Conservation (phyloP, 2,797 vertebrate genomes). For the Staurois parvus region DNA sequence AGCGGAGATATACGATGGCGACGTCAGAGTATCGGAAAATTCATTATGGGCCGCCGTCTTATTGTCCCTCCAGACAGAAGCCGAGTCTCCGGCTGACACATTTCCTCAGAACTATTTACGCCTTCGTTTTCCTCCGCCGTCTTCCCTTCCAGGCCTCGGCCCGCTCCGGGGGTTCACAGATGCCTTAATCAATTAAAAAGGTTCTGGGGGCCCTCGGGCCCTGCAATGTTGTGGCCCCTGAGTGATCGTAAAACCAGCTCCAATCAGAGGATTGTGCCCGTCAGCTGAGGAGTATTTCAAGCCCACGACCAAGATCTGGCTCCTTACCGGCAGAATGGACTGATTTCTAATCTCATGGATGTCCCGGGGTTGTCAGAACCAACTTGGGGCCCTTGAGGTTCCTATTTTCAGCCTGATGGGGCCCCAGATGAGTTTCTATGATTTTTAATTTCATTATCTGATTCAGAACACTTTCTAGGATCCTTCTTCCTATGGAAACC, state of each 20-base stretch:
- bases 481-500: too few species aligned
- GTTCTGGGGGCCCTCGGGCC: conserved; percentile 60
- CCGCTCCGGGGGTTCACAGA: conserved; percentile 54
- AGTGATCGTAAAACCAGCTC: conserved; percentile 49
- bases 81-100: not conserved
- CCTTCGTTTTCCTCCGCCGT: conserved; percentile 10
- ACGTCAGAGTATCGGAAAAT: not conserved
- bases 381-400: too few species aligned
- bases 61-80: conserved; percentile 3
- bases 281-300: conserved; percentile 40
- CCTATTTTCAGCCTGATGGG: too few species aligned
- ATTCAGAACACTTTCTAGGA: too few species aligned
- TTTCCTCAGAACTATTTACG: conserved; percentile 51
- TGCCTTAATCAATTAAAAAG: conserved; percentile 64
- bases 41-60: not conserved
- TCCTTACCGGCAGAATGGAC: too few species aligned
- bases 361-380: too few species aligned
- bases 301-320: too few species aligned
- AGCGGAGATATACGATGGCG: not conserved
- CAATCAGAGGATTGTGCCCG: conserved; percentile 26
- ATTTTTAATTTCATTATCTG: too few species aligned
- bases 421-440: too few species aligned
- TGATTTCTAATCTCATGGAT: too few species aligned
- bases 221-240: conserved; percentile 28
- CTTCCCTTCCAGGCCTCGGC: conserved; percentile 46